Evolutionary conservation across 2,113 vertebrate species (phyloP), one percentile per base, ranked within the genome.

Genomic region (Macaca nemestrina): DNA sequence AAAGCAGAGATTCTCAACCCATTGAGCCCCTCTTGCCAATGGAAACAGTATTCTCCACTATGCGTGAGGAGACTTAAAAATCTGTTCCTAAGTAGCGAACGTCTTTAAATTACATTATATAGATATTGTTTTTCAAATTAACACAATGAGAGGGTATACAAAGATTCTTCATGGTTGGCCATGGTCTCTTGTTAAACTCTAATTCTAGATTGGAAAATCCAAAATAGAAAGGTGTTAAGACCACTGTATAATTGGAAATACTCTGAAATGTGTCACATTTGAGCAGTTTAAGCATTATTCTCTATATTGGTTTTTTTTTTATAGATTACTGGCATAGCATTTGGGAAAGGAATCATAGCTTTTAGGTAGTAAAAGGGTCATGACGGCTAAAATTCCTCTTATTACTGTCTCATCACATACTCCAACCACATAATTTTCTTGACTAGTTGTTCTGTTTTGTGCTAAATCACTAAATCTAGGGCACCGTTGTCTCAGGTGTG

Each of bases 401-500:
- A 84, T 91, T 83, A 75, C 43, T 70, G 23, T 61, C 55, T 92
- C 52, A 89, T 92, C 79, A 89, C n/a, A 79, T 8, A 68, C 40
- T 79, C 64, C 67, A 86, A 89, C 40, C 32, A 72, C 61, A 90
- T 80, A 25, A 50, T 95, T 78, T 92, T 80, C 76, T 90, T 73
- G 40, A 92, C 68, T 94, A 73, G 67, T 84, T 57, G 40, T 76
- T 93, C 88, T 94, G 48, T 95, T 91, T 95, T 86, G 48, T 59
- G 48, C 68, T 92, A 93, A 81, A 93, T 89, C 93, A 92, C 79
- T 76, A 64, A 89, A 92, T 76, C 81, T 91, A 92, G 73, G 89
- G 30, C 93, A 76, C 38, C 59, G 8, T 38, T 81, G n/a, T 59
- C 88, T 95, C 48, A 68, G 82, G 72, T 95, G 78, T 52, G 78